Conservation (phyloP, 2,797 vertebrate species). For the Poeciliopsis presidionis region DNA sequence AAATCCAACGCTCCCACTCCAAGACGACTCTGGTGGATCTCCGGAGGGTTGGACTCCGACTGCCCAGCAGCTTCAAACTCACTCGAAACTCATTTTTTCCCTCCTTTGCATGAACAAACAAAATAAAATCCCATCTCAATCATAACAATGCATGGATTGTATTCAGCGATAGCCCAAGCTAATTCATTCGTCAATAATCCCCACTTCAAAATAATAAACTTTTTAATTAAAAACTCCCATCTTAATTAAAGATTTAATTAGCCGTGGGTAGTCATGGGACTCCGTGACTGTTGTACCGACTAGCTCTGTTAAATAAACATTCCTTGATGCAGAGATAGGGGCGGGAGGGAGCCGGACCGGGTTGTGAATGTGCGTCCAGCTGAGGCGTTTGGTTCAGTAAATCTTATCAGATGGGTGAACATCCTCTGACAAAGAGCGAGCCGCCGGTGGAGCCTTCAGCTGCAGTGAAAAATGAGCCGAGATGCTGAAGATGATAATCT, state of each 20-base stretch:
- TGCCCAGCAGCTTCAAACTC: neutral
- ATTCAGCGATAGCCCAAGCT: constrained; percentile 32
- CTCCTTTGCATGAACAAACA: constrained; percentile 25
- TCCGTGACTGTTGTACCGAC: constrained; percentile 49
- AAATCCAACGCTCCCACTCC: constrained; percentile 61
- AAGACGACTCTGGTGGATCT: constrained; percentile 18
- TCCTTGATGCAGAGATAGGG: constrained; percentile 44
- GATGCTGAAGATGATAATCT: constrained; percentile 65
- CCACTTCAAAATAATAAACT: constrained; percentile 57
- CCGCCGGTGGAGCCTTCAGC: constrained; percentile 52
- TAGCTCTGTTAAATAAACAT: constrained; percentile 65
- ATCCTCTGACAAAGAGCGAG: constrained; percentile 59
- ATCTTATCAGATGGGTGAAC: constrained; percentile 60
- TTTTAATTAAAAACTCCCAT: constrained; percentile 66
- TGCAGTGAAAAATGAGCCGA: constrained; percentile 58
- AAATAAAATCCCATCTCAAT: constrained; percentile 36
- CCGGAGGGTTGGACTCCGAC: constrained; percentile 15
- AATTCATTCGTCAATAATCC: constrained; percentile 54
- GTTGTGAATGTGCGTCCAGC: constrained; percentile 13
- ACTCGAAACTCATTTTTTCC: neutral
- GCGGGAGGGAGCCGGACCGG: constrained; percentile 1
- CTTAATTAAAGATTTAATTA: constrained; percentile 74
- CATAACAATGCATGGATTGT: constrained; percentile 35
- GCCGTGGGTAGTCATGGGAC: constrained; percentile 49
- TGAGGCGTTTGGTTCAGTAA: constrained; percentile 43